Percentiles rank a stretch among this genome's conserved stretches.
phyloP scores from a whole-genome alignment of 2,797 vertebrate genomes.

The Urosaurus nigricauda region DNA sequence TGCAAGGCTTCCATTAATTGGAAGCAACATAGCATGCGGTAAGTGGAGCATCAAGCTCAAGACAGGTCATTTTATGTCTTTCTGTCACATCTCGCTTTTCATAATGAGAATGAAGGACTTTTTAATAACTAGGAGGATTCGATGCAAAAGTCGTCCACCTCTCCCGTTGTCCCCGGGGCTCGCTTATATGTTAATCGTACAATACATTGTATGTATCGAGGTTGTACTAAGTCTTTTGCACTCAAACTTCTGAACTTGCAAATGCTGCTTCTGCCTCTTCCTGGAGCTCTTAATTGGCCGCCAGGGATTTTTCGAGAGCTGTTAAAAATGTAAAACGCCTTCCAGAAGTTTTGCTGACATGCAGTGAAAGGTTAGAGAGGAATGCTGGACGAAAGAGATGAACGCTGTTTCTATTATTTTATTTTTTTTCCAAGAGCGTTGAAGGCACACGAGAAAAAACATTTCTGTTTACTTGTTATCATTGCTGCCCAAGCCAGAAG shows the following conservation, averaged over 20 bases:
- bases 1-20: constrained; percentile 39
- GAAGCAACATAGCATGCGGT: background rate
- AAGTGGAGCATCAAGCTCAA: constrained; percentile 54
- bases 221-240: constrained; percentile 24
- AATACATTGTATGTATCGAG: constrained; percentile 32
- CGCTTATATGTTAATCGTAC: constrained; percentile 42
- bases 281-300: constrained; percentile 30
- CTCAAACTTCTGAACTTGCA: background rate
- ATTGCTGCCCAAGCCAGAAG: background rate
- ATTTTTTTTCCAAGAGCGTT: background rate
- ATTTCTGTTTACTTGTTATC: background rate
- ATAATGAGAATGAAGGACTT: constrained; percentile 11
- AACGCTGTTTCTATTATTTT: too few relatives aligned
- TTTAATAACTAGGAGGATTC: constrained; percentile 11
- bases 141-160: rapidly evolving
- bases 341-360: constrained; percentile 18
- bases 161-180: background rate
- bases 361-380: background rate
- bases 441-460: too few relatives aligned
- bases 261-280: background rate
- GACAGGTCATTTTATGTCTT: constrained; percentile 20
- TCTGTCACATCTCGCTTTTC: constrained; percentile 42
- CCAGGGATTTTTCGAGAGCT: constrained; percentile 14
- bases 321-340: background rate
- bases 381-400: background rate